Evolutionary conservation across 2,888 invertebrate species (phyloP).

Genomic region (Lysandra coridon): DNA sequence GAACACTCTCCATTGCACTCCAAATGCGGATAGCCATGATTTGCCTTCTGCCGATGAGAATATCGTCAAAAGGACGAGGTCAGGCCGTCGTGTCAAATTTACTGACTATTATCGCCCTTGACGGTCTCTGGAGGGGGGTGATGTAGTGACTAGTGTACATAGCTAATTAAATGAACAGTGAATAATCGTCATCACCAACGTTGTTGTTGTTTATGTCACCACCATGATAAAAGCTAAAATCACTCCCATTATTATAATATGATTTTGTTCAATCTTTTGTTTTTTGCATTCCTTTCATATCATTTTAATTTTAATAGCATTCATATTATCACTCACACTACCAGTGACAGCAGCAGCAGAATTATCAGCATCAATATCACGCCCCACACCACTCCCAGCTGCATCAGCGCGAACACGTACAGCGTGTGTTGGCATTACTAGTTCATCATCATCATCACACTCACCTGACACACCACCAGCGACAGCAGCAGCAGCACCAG

Average conservation of each 20-base stretch:
- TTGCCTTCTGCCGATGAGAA: no score
- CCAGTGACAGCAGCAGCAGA: constrained; percentile 73
- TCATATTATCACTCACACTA: constrained; percentile 45
- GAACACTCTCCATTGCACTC: no score
- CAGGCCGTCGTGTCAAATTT: no score
- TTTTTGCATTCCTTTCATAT: background rate
- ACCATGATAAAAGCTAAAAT: background rate
- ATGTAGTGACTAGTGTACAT: no score
- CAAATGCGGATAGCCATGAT: no score
- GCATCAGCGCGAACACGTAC: constrained; percentile 88
- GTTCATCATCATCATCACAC: constrained; percentile 57
- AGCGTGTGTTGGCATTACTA: constrained; percentile 88
- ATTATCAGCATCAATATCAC: constrained; percentile 72
- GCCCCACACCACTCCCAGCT: constrained; percentile 85
- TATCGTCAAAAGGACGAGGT: no score
- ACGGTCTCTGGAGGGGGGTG: no score
- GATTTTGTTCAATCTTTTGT: background rate
- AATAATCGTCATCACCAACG: no score
- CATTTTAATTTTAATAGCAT: background rate
- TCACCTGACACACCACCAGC: background rate
- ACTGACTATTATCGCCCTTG: no score
- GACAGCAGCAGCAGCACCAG: background rate
- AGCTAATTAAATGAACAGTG: no score
- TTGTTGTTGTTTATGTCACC: no score
- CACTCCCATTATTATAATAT: background rate